A percentile compares a stretch with the other conserved stretches of the same genome.
Conservation (phyloP, 2,113 vertebrate species). For the Neopipo cinnamomea region DNA sequence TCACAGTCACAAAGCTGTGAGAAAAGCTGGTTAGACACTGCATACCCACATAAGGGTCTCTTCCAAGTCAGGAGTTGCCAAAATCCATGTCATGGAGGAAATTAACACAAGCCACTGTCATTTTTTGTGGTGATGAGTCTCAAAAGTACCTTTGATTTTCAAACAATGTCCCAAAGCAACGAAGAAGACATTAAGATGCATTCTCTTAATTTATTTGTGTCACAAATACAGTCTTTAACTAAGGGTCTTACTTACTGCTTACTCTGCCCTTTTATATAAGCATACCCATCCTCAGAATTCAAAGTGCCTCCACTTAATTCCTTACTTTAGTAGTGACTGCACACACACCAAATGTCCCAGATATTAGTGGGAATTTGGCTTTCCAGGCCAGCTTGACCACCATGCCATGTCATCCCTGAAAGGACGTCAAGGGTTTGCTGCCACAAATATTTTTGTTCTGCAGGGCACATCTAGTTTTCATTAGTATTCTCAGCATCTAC, state of each 20-base stretch:
- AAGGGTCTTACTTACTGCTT: neutral
- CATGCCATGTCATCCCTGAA: neutral
- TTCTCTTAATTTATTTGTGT: neutral
- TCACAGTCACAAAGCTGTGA: neutral
- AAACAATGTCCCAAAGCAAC: neutral
- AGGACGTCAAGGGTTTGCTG: neutral
- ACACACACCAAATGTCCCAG: fast-evolving
- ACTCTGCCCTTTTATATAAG: neutral
- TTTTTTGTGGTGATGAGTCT: fast-evolving
- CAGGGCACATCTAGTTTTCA: neutral
- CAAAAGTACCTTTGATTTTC: neutral
- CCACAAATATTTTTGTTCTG: neutral
- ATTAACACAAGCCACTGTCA: neutral
- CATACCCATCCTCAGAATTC: neutral
- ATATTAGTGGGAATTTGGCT: neutral
- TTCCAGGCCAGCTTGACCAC: neutral
- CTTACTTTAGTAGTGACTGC: neutral
- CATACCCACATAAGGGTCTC: neutral
- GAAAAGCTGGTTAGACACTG: neutral
- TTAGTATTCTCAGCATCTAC: neutral
- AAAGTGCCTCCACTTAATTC: neutral
- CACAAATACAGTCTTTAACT: neutral
- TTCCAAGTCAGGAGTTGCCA: neutral
- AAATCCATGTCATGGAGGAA: neutral
- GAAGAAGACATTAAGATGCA: neutral